These are phyloP conservation scores for Polydrusus tereticollis DNA, from an alignment of 2,888 invertebrate genomes.

Conservation along the genomic window DNA sequence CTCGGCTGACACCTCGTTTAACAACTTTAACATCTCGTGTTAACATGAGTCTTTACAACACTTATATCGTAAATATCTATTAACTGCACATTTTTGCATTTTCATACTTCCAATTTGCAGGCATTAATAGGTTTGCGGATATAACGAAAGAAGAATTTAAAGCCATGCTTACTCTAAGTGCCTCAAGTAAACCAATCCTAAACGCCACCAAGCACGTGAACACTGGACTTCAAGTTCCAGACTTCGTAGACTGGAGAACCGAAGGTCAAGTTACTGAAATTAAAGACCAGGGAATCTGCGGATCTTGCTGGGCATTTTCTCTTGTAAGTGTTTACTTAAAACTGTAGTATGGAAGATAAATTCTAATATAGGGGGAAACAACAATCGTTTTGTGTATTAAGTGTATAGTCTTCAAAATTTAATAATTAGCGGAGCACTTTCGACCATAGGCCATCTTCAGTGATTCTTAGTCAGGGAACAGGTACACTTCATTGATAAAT, in stretches of 20 bases:
- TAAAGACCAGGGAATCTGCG: conserved; percentile 53
- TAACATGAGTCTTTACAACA: too few species aligned
- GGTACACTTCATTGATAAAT: too few species aligned
- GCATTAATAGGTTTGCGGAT: conserved; percentile 52
- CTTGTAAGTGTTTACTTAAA: conserved; percentile 48
- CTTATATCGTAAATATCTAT: too few species aligned
- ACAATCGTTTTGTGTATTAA: too few species aligned
- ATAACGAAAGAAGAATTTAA: conserved; percentile 50
- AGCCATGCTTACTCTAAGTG: conserved; percentile 9
- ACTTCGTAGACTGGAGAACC: conserved; percentile 53
- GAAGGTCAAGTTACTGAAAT: conserved; percentile 52
- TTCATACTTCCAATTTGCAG: conserved; percentile 14
- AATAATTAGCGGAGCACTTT: too few species aligned
- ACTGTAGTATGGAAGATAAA: too few species aligned
- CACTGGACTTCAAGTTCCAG: conserved; percentile 37
- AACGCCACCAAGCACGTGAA: conserved; percentile 3
- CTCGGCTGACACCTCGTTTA: too few species aligned
- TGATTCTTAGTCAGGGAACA: too few species aligned
- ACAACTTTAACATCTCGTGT: too few species aligned
- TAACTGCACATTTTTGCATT: too few species aligned
- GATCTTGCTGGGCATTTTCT: conserved; percentile 54
- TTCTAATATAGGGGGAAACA: background rate
- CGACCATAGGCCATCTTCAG: too few species aligned
- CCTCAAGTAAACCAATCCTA: background rate
- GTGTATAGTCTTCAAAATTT: too few species aligned